Percentiles rank a stretch among this genome's conserved stretches.
These are phyloP conservation scores for Scophthalmus maximus DNA, from an alignment of 2,113 vertebrate species.

Conservation along the genomic window DNA sequence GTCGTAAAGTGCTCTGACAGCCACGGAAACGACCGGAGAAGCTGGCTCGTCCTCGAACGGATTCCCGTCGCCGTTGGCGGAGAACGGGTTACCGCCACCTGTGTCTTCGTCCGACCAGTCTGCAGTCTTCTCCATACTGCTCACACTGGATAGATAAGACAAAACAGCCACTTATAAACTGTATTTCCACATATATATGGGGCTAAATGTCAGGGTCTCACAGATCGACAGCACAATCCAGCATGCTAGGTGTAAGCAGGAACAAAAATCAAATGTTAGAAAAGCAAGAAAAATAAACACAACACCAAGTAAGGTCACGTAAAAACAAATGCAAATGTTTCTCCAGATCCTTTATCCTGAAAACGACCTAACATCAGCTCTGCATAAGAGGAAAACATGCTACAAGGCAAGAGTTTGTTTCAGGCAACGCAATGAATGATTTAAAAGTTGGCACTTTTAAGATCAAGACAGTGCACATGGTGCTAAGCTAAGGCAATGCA, in stretches of 20 bases:
- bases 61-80: constrained; percentile 91
- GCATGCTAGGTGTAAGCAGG: constrained; percentile 44
- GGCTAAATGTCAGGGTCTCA: too few relatives aligned
- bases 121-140: constrained; percentile 88
- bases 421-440: constrained; percentile 25
- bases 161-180: constrained; percentile 27
- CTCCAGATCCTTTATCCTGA: constrained; percentile 30
- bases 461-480: constrained; percentile 32
- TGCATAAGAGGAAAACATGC: constrained; percentile 21
- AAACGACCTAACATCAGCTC: constrained; percentile 5
- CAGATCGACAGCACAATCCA: constrained; percentile 22
- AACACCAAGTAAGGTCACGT: constrained; percentile 16
- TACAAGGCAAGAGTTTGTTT: constrained; percentile 33
- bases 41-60: constrained; percentile 92
- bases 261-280: constrained; percentile 37
- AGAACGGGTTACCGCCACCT: constrained; percentile 88
- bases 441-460: constrained; percentile 25
- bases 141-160: constrained; percentile 73
- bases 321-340: constrained; percentile 35
- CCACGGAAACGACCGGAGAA: constrained; percentile 82
- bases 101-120: constrained; percentile 96
- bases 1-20: constrained; percentile 94
- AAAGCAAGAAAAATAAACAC: constrained; percentile 24
- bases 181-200: too few relatives aligned
- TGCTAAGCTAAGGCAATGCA: constrained; percentile 17